Percentiles rank a stretch among this genome's conserved stretches.
phyloP scores from a whole-genome alignment of 2,113 vertebrate species.

The Lathamus discolor region DNA sequence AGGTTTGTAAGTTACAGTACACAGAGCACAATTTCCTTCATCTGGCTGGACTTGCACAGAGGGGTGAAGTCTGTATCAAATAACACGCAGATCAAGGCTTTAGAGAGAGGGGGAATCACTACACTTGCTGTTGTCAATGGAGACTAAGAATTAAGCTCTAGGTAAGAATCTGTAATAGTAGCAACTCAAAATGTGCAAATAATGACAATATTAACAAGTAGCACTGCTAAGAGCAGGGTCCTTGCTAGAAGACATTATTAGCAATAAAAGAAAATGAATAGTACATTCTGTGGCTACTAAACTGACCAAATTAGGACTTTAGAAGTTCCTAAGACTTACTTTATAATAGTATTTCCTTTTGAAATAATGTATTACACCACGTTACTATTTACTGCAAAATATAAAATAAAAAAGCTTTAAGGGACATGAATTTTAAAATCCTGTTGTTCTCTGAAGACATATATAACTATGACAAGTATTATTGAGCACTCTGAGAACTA shows the following conservation, averaged over 20 bases:
- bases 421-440: background rate
- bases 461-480: background rate
- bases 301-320: background rate
- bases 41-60: background rate
- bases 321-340: background rate
- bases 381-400: background rate
- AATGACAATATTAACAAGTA: background rate
- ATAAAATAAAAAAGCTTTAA: background rate
- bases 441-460: background rate
- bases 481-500: background rate
- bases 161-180: background rate
- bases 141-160: background rate
- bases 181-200: background rate
- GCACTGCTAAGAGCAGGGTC: background rate
- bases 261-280: background rate
- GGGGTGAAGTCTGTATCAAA: background rate
- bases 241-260: background rate
- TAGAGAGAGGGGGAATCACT: background rate
- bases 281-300: background rate
- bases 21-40: background rate
- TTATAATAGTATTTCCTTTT: background rate
- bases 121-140: background rate
- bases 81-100: background rate
- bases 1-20: background rate
- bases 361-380: background rate